Evolutionary conservation across 2,113 vertebrate species (phyloP).

Genomic region (Tichodroma muraria): DNA sequence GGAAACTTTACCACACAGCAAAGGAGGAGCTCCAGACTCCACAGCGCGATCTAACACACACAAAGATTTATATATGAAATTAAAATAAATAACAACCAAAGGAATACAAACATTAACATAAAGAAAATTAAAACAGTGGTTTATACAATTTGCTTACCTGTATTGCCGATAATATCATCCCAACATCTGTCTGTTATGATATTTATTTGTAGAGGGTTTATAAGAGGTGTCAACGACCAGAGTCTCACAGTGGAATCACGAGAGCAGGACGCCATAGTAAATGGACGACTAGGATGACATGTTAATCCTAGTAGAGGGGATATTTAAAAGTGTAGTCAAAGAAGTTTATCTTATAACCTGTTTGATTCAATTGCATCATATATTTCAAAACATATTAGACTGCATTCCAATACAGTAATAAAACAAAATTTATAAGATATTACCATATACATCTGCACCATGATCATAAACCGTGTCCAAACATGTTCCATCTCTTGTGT

Average conservation of each 20-base stretch:
- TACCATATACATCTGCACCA: conserved; percentile 97
- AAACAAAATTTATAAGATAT: not conserved
- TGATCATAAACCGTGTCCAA: conserved; percentile 91
- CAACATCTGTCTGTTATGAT: conserved; percentile 85
- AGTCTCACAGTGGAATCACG: conserved; percentile 95
- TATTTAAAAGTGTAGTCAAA: not conserved
- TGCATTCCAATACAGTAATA: not conserved
- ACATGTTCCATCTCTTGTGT: conserved; percentile 91
- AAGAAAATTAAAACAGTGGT: not conserved
- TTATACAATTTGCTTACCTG: conserved; percentile 67
- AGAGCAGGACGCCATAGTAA: conserved; percentile 97
- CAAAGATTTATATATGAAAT: not conserved
- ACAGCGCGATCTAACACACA: conserved; percentile 80
- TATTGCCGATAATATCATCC: conserved; percentile 91
- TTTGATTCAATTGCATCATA: not conserved
- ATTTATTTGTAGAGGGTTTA: conserved; percentile 85
- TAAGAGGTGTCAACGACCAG: conserved; percentile 89
- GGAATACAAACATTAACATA: not conserved
- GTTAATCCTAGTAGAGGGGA: conserved; percentile 78
- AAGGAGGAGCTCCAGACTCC: conserved; percentile 78
- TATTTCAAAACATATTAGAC: not conserved
- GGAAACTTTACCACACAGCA: conserved; percentile 93
- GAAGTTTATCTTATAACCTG: not conserved
- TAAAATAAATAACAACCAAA: not conserved
- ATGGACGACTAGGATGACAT: conserved; percentile 87